These are phyloP conservation scores for Enteromius fasciolatus DNA, from an alignment of 2,797 vertebrate genomes.

Conservation along the genomic window DNA sequence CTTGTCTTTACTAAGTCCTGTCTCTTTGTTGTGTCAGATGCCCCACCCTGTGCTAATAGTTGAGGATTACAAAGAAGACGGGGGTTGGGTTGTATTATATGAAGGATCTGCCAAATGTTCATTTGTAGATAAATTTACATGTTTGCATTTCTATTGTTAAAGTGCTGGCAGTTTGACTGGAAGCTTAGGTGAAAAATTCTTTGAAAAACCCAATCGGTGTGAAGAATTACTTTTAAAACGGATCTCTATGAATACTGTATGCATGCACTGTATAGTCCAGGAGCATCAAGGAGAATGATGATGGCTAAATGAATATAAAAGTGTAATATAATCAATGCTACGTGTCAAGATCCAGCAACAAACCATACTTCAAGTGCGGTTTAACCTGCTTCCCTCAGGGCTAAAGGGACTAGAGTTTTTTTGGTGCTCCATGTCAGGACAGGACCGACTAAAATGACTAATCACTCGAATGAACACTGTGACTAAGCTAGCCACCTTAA, in stretches of 20 bases:
- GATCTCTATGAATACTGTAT: conserved; percentile 17
- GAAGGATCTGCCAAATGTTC: conserved; percentile 14
- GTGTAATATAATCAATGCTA: conserved; percentile 15
- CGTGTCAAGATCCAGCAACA: conserved; percentile 29
- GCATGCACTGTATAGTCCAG: neutral
- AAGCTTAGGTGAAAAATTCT: conserved; percentile 11
- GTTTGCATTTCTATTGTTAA: neutral
- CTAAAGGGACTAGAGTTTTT: neutral
- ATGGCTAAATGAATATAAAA: conserved; percentile 26
- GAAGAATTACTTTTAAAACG: conserved; percentile 12
- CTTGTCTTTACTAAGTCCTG: conserved; percentile 68
- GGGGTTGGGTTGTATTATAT: conserved; percentile 36
- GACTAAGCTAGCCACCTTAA: conserved; percentile 52
- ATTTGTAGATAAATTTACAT: neutral
- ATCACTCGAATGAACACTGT: conserved; percentile 52
- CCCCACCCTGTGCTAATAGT: conserved; percentile 71
- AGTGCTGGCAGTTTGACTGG: neutral
- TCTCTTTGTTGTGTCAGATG: conserved; percentile 64
- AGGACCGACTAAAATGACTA: conserved; percentile 68
- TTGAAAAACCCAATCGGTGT: neutral
- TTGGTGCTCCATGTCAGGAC: conserved; percentile 58
- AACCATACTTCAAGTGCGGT: conserved; percentile 13
- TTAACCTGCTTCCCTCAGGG: conserved; percentile 41
- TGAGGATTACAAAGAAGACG: conserved; percentile 45
- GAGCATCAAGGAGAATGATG: conserved; percentile 36